Conservation (phyloP, 2,113 vertebrate genomes). For the Tychaedon coryphoeus region DNA sequence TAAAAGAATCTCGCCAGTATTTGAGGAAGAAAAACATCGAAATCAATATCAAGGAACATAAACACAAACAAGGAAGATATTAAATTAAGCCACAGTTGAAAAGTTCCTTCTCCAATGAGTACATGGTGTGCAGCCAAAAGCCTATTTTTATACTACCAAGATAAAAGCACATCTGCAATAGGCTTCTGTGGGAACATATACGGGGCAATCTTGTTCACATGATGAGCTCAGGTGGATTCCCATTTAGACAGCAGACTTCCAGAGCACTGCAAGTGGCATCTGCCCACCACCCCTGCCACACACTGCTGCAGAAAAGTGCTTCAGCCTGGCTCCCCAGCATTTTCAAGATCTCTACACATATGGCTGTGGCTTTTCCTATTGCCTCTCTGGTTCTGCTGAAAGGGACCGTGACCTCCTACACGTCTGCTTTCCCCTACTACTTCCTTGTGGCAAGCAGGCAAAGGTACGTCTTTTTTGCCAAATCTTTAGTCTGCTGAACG, state of each 20-base stretch:
- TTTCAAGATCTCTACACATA: background rate
- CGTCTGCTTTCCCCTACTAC: background rate
- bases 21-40: constrained; percentile 14
- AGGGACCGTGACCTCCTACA: background rate
- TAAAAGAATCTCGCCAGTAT: background rate
- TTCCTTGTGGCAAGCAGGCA: background rate
- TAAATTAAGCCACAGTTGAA: constrained; percentile 41
- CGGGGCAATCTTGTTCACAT: background rate
- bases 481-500: accelerated
- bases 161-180: constrained; percentile 45
- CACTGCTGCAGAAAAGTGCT: background rate
- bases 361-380: background rate
- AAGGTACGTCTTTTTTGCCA: background rate
- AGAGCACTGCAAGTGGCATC: background rate
- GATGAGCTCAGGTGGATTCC: background rate
- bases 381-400: background rate
- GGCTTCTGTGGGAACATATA: constrained; percentile 11
- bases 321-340: background rate
- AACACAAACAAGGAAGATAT: constrained; percentile 50
- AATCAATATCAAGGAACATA: constrained; percentile 55
- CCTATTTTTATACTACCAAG: constrained; percentile 58
- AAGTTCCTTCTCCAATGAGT: constrained; percentile 24
- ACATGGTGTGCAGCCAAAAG: constrained; percentile 54
- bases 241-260: accelerated
- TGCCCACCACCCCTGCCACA: background rate